Evolutionary conservation across 2,113 vertebrate genomes (phyloP).

Genomic region (Uria aalge): DNA sequence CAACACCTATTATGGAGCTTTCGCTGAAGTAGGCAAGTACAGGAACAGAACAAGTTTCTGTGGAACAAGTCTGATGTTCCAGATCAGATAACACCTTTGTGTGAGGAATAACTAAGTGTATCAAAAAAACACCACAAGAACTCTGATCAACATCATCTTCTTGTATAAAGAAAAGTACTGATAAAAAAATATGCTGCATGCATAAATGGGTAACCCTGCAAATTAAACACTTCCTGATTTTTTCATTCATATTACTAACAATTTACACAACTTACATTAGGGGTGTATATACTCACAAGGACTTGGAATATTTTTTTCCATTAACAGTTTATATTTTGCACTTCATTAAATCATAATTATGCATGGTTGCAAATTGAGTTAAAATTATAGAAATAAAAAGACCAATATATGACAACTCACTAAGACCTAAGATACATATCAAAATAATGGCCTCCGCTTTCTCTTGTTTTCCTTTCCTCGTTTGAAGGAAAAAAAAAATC

Average conservation of each 20-base stretch:
- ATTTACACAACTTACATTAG: background rate
- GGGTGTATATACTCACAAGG: background rate
- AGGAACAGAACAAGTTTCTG: background rate
- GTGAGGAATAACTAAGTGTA: background rate
- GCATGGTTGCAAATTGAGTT: background rate
- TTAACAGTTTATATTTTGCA: background rate
- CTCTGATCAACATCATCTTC: background rate
- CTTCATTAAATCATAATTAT: background rate
- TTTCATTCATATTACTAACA: background rate
- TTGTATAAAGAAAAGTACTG: background rate
- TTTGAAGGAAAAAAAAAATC: background rate
- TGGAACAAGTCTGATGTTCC: background rate
- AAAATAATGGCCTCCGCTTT: background rate
- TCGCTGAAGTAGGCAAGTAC: background rate
- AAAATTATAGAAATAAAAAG: background rate
- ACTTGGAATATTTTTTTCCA: background rate
- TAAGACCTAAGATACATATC: background rate
- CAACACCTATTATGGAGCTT: background rate
- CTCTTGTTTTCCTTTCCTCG: background rate
- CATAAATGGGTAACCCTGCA: background rate
- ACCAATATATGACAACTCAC: background rate
- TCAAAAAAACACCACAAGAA: background rate
- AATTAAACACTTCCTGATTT: background rate
- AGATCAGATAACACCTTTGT: accelerated
- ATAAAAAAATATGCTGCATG: background rate